Conservation (phyloP, 2,113 vertebrate genomes). For the Pteronura brasiliensis region DNA sequence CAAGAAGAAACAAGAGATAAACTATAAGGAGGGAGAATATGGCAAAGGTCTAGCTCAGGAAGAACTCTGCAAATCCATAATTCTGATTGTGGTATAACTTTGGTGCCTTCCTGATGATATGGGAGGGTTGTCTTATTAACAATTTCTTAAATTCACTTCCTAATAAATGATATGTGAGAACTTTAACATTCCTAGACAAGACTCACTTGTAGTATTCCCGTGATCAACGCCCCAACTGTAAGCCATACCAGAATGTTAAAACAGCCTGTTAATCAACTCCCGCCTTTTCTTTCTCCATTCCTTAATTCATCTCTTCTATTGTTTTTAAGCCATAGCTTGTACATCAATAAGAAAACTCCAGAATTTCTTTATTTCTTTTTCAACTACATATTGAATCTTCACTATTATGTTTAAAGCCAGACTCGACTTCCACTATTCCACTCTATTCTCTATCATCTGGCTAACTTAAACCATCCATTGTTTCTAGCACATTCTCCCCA, state of each 20-base stretch:
- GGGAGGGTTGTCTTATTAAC: background rate
- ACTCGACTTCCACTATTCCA: background rate
- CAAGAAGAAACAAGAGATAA: background rate
- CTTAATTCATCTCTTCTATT: background rate
- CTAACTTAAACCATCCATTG: background rate
- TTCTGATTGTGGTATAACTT: background rate
- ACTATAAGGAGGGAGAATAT: background rate
- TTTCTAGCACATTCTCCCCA: background rate
- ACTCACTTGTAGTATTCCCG: background rate
- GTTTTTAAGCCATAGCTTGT: background rate
- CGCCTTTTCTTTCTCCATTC: background rate
- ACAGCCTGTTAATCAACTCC: background rate
- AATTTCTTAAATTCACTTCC: background rate
- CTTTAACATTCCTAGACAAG: constrained; percentile 31
- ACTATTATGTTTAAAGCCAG: background rate
- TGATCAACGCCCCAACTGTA: background rate
- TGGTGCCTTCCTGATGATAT: background rate
- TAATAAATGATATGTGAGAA: background rate
- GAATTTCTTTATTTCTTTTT: background rate
- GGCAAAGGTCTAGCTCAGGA: background rate
- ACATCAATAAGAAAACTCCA: background rate
- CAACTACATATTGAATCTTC: background rate
- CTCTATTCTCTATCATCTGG: background rate
- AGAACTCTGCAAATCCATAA: background rate
- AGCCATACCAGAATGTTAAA: background rate